Conservation (phyloP, 64 coral and sea anemone species). For the Porites australiensis region DNA sequence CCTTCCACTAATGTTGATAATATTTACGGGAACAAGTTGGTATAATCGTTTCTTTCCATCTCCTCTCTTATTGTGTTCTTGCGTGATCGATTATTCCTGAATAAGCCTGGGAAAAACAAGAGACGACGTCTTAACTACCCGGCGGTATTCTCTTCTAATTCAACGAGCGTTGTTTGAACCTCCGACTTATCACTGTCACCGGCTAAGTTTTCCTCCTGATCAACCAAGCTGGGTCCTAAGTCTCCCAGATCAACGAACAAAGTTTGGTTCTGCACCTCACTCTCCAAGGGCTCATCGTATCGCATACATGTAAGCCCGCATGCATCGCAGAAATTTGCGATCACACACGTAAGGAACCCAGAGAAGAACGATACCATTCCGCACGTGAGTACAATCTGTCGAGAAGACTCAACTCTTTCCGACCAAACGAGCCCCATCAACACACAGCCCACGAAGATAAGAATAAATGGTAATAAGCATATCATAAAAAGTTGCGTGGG, state of each 20-base stretch:
- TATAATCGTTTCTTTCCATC: background rate
- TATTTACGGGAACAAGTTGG: background rate
- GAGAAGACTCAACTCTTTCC: background rate
- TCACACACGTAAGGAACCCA: constrained; percentile 41
- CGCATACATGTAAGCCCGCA: constrained; percentile 24
- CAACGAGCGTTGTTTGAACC: constrained; percentile 2
- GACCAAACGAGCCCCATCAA: constrained; percentile 26
- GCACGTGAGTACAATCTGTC: constrained; percentile 13
- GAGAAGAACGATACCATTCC: constrained; percentile 37
- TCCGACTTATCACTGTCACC: background rate
- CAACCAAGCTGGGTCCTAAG: background rate
- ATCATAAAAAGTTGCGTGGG: constrained; percentile 9
- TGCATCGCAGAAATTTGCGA: constrained; percentile 45
- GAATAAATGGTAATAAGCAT: constrained; percentile 13
- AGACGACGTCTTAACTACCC: too few species aligned
- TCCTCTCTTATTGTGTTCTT: background rate
- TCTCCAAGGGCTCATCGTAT: background rate
- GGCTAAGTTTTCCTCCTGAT: background rate
- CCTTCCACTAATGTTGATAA: background rate
- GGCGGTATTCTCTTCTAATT: background rate
- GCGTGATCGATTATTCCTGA: background rate
- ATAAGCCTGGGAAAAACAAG: background rate
- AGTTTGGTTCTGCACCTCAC: constrained; percentile 9
- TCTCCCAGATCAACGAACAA: constrained; percentile 26
- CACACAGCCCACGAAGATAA: constrained; percentile 35